Evolutionary conservation across 2,797 vertebrate species (phyloP).

Genomic region (Bovichtus variegatus): DNA sequence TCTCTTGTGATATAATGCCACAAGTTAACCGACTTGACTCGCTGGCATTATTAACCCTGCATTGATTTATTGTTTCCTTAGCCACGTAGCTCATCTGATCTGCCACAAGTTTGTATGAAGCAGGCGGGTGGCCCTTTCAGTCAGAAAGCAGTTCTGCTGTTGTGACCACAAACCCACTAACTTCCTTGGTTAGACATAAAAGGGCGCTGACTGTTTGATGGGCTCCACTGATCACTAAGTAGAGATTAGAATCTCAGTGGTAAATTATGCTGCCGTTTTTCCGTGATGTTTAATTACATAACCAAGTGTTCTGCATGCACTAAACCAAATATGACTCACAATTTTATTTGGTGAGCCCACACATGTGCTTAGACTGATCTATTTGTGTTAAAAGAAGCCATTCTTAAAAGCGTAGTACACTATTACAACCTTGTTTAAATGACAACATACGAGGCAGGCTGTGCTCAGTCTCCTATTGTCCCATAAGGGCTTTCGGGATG

Average conservation of each 20-base stretch:
- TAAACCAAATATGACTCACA: constrained; percentile 26
- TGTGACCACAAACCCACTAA: constrained; percentile 47
- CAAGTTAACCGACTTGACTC: not conserved
- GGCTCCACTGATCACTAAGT: constrained; percentile 11
- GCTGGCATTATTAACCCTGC: not conserved
- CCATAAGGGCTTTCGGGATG: constrained; percentile 10
- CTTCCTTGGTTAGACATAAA: constrained; percentile 24
- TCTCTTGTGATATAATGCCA: not conserved
- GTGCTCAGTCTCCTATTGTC: constrained; percentile 30
- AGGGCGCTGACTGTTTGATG: not conserved
- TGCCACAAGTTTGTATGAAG: constrained; percentile 6
- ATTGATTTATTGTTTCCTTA: constrained; percentile 8
- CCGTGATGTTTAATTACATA: constrained; percentile 25
- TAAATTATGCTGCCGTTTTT: constrained; percentile 22
- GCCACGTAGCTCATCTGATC: not conserved
- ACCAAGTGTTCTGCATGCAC: constrained; percentile 10
- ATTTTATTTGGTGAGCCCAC: constrained; percentile 26
- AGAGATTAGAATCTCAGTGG: constrained; percentile 15
- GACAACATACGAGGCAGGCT: constrained; percentile 30
- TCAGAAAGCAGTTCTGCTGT: constrained; percentile 8
- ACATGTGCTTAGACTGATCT: not conserved
- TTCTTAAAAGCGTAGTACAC: constrained; percentile 11
- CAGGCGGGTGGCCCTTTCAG: constrained; percentile 26
- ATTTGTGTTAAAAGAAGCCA: constrained; percentile 5
- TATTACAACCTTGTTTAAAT: constrained; percentile 22